These are phyloP conservation scores for Baronia brevicornis DNA, from an alignment of 2,888 invertebrate species.

Conservation along the genomic window DNA sequence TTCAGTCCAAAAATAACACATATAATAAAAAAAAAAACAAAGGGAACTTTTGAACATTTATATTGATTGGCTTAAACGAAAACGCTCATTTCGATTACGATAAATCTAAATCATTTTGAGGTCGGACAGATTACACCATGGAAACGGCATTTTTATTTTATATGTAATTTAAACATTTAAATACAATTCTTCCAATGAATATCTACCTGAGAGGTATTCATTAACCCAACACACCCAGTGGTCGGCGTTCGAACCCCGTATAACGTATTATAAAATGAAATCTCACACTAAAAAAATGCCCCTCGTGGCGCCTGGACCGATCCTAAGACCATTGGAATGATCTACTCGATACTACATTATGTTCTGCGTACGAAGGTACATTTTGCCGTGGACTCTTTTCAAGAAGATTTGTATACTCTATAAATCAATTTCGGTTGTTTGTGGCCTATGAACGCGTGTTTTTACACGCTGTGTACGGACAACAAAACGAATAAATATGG, in stretches of 20 bases:
- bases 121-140: too few species aligned
- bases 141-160: too few species aligned
- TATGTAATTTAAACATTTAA: slow-evolving; percentile 17
- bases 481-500: slow-evolving; percentile 53
- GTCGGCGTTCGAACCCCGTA: slow-evolving; percentile 54
- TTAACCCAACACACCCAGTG: slow-evolving; percentile 26
- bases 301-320: slow-evolving; percentile 59
- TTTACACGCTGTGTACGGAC: slow-evolving; percentile 59
- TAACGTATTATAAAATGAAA: slow-evolving; percentile 61
- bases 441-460: slow-evolving; percentile 56
- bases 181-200: slow-evolving; percentile 14
- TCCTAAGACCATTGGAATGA: slow-evolving; percentile 16
- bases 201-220: slow-evolving; percentile 30
- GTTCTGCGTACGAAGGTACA: slow-evolving; percentile 22
- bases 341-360: slow-evolving; percentile 22
- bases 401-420: slow-evolving; percentile 27
- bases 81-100: too few species aligned
- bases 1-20: too few species aligned
- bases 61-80: too few species aligned
- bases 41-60: too few species aligned
- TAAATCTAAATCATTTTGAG: too few species aligned
- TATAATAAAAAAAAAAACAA: too few species aligned
- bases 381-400: slow-evolving; percentile 18
- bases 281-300: slow-evolving; percentile 52
- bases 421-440: slow-evolving; percentile 66